Evolutionary conservation across 2,797 vertebrate species (phyloP).

Genomic region (Sarcoramphus papa): DNA sequence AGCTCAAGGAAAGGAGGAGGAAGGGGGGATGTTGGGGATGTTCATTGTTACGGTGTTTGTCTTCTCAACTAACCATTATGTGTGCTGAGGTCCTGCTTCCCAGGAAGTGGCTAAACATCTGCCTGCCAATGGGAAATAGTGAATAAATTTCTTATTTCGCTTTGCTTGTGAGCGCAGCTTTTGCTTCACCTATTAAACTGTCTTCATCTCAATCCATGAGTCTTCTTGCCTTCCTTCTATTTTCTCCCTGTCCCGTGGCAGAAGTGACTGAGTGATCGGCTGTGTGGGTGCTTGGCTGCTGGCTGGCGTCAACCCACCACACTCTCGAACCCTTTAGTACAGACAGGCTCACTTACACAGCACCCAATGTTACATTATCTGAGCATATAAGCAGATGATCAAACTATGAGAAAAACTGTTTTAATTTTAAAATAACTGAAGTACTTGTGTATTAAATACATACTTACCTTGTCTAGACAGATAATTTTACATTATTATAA

Average conservation of each 20-base stretch:
- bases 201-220: background rate
- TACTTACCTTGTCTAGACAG: background rate
- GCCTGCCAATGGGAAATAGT: background rate
- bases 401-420: background rate
- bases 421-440: background rate
- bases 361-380: background rate
- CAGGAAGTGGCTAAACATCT: background rate
- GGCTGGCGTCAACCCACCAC: background rate
- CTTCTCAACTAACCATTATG: background rate
- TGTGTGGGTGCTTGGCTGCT: background rate
- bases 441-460: background rate
- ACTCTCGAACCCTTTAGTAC: background rate
- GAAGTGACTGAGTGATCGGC: background rate
- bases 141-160: background rate
- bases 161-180: background rate
- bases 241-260: background rate
- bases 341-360: background rate
- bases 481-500: background rate
- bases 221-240: background rate
- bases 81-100: background rate
- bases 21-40: background rate
- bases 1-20: background rate
- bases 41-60: background rate
- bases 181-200: background rate
- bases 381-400: background rate